phyloP scores from a whole-genome alignment of 2,797 vertebrate species.

The Notoglanidium macrostoma region DNA sequence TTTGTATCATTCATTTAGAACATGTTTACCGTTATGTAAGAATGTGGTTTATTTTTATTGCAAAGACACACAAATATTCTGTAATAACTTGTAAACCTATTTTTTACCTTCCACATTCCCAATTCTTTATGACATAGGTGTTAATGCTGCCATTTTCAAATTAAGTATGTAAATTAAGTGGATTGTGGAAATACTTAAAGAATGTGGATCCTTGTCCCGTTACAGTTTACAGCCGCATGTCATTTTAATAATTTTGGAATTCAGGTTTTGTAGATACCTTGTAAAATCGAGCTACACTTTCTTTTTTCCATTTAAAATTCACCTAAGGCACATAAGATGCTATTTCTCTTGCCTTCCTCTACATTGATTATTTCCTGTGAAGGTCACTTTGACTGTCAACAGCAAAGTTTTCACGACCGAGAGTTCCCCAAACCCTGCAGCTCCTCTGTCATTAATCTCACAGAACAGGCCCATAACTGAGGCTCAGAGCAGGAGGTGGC shows the following conservation, averaged over 20 bases:
- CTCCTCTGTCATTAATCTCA: conserved; percentile 40
- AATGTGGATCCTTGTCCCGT: not conserved
- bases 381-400: conserved; percentile 45
- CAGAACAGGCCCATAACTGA: conserved; percentile 29
- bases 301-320: not conserved
- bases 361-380: conserved; percentile 31
- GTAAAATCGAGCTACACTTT: not conserved
- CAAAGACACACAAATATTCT: not conserved
- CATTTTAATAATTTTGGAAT: not conserved
- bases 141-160: not conserved
- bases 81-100: not conserved
- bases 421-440: conserved; percentile 36
- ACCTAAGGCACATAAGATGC: not conserved
- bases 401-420: conserved; percentile 35
- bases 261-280: not conserved
- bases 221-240: too few relatives aligned
- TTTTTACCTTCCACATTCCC: not conserved
- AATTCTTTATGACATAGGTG: not conserved
- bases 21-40: not conserved
- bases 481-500: conserved; percentile 31
- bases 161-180: not conserved
- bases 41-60: not conserved
- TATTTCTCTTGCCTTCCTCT: not conserved
- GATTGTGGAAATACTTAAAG: not conserved
- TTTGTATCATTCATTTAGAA: not conserved